Conservation (phyloP, 1,140 invertebrate species). For the Oscheius sp. region DNA sequence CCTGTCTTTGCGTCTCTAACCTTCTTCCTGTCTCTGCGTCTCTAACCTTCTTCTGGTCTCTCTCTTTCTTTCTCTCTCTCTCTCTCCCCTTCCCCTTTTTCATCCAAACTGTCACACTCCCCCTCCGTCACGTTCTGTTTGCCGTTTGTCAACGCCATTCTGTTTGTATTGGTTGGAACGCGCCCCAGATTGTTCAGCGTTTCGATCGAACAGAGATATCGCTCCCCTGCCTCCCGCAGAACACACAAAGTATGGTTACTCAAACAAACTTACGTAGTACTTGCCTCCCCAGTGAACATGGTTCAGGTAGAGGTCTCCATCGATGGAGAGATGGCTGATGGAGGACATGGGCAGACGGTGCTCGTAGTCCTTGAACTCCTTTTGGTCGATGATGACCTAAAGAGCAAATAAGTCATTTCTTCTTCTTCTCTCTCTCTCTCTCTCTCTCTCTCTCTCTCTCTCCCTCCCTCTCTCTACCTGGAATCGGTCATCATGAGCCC, state of each 20-base stretch:
- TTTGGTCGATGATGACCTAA: slow-evolving; percentile 47
- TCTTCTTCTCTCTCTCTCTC: no score
- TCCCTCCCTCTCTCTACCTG: slow-evolving; percentile 40
- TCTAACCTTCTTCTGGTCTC: no score
- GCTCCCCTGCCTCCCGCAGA: no score
- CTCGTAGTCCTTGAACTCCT: slow-evolving; percentile 60
- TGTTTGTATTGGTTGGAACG: slow-evolving; percentile 4
- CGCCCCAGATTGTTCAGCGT: background rate
- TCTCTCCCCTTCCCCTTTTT: no score
- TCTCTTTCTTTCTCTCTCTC: no score
- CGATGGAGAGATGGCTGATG: slow-evolving; percentile 55
- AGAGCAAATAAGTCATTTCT: no score
- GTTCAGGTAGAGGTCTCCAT: slow-evolving; percentile 57
- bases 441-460: no score
- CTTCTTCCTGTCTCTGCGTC: no score
- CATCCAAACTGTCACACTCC: no score
- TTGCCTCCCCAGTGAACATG: slow-evolving; percentile 59
- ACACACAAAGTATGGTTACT: no score
- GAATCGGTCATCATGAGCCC: slow-evolving; percentile 58
- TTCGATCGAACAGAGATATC: background rate
- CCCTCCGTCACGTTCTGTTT: no score
- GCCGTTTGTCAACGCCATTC: slow-evolving; percentile 11
- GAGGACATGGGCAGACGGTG: slow-evolving; percentile 53
- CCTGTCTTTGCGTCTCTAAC: no score
- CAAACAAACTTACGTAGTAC: slow-evolving; percentile 53